Percentiles rank a stretch among this genome's conserved stretches.
These are phyloP conservation scores for Hippocampus abdominalis DNA, from an alignment of 2,113 vertebrate genomes.

Conservation along the genomic window DNA sequence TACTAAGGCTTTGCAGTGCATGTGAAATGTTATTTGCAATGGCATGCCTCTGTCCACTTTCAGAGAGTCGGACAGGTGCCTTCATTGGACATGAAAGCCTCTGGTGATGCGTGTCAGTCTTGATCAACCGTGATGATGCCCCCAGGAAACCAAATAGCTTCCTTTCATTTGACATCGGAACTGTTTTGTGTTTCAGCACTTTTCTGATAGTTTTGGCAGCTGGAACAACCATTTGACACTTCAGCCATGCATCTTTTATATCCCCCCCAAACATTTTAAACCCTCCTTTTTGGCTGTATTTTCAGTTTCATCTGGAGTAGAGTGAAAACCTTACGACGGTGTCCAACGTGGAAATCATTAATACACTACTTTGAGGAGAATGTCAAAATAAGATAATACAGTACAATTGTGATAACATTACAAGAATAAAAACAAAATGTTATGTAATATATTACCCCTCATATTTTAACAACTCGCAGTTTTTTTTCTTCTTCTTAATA, in stretches of 20 bases:
- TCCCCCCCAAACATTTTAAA: conserved; percentile 8
- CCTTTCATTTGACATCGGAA: conserved; percentile 45
- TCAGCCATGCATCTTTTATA: neutral
- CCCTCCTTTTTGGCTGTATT: neutral
- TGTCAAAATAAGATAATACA: too few relatives aligned
- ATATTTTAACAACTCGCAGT: neutral
- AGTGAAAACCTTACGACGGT: neutral
- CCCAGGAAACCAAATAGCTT: conserved; percentile 53
- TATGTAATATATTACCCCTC: too few relatives aligned
- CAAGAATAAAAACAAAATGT: too few relatives aligned
- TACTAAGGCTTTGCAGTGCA: conserved; percentile 24
- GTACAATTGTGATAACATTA: too few relatives aligned
- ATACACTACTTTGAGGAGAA: neutral
- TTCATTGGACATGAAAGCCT: conserved; percentile 71
- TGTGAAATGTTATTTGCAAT: conserved; percentile 53
- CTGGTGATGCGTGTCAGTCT: conserved; percentile 71
- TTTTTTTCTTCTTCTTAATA: neutral
- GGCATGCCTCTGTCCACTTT: conserved; percentile 61
- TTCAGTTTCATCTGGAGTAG: neutral
- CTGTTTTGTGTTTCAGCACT: conserved; percentile 63
- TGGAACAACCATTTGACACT: conserved; percentile 17
- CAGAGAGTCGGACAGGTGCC: conserved; percentile 68
- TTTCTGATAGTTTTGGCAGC: conserved; percentile 54
- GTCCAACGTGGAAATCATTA: neutral
- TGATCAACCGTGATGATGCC: conserved; percentile 62